Evolutionary conservation across 2,113 vertebrate species (phyloP).

Genomic region (Muntiacus muntjak): DNA sequence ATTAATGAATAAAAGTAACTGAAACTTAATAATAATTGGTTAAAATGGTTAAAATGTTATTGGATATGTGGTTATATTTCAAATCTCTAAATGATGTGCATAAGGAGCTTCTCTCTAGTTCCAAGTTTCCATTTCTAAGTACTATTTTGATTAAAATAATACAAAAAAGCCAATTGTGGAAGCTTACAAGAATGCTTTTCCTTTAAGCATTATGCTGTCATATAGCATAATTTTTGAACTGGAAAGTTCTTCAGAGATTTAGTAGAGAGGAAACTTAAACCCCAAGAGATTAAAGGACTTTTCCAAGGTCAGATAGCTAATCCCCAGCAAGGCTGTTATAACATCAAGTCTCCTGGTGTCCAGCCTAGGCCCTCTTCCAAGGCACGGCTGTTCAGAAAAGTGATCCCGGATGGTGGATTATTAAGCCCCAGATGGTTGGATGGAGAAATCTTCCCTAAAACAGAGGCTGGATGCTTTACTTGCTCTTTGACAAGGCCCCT

Average conservation of each 20-base stretch:
- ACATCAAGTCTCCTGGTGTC: background rate
- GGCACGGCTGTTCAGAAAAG: background rate
- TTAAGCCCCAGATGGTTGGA: background rate
- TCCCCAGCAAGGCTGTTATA: background rate
- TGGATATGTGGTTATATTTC: background rate
- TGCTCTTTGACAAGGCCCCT: background rate
- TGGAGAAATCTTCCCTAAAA: background rate
- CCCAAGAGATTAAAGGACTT: constrained; percentile 13
- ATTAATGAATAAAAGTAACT: background rate
- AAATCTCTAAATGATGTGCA: background rate
- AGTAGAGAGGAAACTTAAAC: background rate
- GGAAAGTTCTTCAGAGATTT: background rate
- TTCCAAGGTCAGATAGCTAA: constrained; percentile 12
- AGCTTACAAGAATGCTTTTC: background rate
- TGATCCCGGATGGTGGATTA: background rate
- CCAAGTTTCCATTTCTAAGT: background rate
- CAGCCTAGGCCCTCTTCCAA: background rate
- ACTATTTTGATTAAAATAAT: background rate
- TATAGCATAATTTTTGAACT: constrained; percentile 5
- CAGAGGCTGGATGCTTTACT: background rate
- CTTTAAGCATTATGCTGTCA: background rate
- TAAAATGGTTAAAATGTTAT: background rate
- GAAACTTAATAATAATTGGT: background rate
- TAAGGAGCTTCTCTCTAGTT: background rate
- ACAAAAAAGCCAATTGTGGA: background rate